phyloP scores from a whole-genome alignment of 2,888 invertebrate species.

The Polydrusus pterygomalis region DNA sequence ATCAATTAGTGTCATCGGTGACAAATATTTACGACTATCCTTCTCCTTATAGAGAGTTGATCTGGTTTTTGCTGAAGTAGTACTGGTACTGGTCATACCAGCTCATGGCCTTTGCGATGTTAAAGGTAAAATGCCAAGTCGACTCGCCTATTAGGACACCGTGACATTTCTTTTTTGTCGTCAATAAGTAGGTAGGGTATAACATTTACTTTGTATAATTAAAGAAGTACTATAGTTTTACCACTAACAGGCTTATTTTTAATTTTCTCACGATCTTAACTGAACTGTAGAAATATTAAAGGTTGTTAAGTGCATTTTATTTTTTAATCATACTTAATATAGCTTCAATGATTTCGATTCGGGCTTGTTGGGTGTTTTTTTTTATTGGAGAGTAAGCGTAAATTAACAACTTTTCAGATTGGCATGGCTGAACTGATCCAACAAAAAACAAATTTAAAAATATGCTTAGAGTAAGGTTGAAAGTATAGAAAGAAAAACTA shows the following conservation, averaged over 20 bases:
- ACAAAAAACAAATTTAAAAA: too few relatives aligned
- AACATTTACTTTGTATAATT: not conserved
- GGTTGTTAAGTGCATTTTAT: too few relatives aligned
- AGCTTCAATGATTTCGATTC: too few relatives aligned
- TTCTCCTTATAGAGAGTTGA: slow-evolving; percentile 47
- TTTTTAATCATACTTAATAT: too few relatives aligned
- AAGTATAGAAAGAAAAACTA: too few relatives aligned
- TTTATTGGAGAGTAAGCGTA: too few relatives aligned
- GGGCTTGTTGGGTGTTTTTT: too few relatives aligned
- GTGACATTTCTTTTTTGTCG: slow-evolving; percentile 7
- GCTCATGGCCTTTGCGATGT: slow-evolving; percentile 43
- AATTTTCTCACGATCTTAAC: too few relatives aligned
- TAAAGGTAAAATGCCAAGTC: slow-evolving; percentile 45
- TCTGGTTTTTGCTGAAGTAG: slow-evolving; percentile 47
- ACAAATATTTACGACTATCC: slow-evolving; percentile 52
- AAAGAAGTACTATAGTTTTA: not conserved
- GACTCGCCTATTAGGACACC: slow-evolving; percentile 10
- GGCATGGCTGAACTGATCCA: too few relatives aligned
- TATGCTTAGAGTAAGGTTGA: too few relatives aligned
- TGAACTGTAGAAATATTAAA: too few relatives aligned
- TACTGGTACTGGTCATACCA: slow-evolving; percentile 41
- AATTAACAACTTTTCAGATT: too few relatives aligned
- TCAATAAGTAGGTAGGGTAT: not conserved
- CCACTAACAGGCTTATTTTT: not conserved
- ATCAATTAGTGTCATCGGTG: slow-evolving; percentile 49